phyloP scores from a whole-genome alignment of 2,113 vertebrate genomes.

The Paracanthobrama guichenoti region DNA sequence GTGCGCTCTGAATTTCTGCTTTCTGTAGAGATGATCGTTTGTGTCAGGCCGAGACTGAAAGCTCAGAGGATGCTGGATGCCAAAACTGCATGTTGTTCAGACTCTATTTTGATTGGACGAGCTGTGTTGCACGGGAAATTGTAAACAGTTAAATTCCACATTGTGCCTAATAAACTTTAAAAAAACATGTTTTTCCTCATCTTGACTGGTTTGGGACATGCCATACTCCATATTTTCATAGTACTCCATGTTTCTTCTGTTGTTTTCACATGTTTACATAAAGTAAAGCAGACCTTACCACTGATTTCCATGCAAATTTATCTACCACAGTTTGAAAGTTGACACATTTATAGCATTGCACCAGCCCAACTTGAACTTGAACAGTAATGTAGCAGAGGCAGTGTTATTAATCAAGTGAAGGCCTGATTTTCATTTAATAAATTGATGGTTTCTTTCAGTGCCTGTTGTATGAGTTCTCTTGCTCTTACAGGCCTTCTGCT shows the following conservation, averaged over 20 bases:
- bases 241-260: neutral
- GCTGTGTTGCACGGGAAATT: neutral
- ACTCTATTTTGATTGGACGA: neutral
- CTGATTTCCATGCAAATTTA: neutral
- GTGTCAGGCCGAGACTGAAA: neutral
- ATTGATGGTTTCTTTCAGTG: neutral
- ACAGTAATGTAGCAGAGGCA: neutral
- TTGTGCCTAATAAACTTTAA: neutral
- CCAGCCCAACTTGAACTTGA: neutral
- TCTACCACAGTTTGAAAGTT: neutral
- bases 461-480: neutral
- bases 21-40: neutral
- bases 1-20: neutral
- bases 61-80: too few species aligned
- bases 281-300: neutral
- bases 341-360: neutral
- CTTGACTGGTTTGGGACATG: neutral
- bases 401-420: neutral
- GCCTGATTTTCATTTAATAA: neutral
- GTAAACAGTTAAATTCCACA: neutral
- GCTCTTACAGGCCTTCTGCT: neutral
- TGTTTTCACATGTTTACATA: neutral
- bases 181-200: neutral
- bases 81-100: neutral
- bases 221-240: neutral